These are phyloP conservation scores for Bombus confusus DNA, from an alignment of 1,140 invertebrate genomes.

Conservation along the genomic window DNA sequence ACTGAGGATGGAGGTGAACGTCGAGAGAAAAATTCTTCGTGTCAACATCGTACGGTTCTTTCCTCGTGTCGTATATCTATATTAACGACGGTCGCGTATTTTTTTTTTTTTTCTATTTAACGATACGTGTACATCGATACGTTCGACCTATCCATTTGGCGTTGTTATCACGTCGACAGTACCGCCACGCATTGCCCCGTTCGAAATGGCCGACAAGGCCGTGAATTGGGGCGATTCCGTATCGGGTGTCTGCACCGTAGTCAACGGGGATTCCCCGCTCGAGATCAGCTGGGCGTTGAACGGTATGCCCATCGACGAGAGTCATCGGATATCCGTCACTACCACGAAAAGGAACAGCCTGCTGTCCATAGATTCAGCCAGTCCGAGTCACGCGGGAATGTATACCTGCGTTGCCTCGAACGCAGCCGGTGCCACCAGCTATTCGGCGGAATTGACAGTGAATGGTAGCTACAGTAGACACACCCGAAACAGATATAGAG, in stretches of 20 bases:
- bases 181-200: slow-evolving; percentile 81
- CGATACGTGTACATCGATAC: neutral
- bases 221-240: slow-evolving; percentile 83
- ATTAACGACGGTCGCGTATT: neutral
- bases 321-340: slow-evolving; percentile 73
- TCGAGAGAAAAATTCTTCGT: neutral
- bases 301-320: slow-evolving; percentile 66
- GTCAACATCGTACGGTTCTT: neutral
- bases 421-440: slow-evolving; percentile 87
- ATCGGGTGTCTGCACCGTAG: slow-evolving; percentile 83
- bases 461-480: slow-evolving; percentile 84
- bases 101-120: neutral
- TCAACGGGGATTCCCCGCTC: slow-evolving; percentile 86
- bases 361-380: slow-evolving; percentile 83
- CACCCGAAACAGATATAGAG: slow-evolving; percentile 7
- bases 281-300: slow-evolving; percentile 86
- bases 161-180: slow-evolving; percentile 73
- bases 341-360: slow-evolving; percentile 83
- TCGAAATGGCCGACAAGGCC: slow-evolving; percentile 82
- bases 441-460: slow-evolving; percentile 87
- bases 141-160: slow-evolving; percentile 11
- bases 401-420: slow-evolving; percentile 90
- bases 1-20: slow-evolving; percentile 33
- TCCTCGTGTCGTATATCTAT: neutral
- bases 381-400: slow-evolving; percentile 85